Percentiles rank a stretch among this genome's conserved stretches.
phyloP scores from a whole-genome alignment of 2,888 invertebrate genomes.

The Scaptomyza polygonia region DNA sequence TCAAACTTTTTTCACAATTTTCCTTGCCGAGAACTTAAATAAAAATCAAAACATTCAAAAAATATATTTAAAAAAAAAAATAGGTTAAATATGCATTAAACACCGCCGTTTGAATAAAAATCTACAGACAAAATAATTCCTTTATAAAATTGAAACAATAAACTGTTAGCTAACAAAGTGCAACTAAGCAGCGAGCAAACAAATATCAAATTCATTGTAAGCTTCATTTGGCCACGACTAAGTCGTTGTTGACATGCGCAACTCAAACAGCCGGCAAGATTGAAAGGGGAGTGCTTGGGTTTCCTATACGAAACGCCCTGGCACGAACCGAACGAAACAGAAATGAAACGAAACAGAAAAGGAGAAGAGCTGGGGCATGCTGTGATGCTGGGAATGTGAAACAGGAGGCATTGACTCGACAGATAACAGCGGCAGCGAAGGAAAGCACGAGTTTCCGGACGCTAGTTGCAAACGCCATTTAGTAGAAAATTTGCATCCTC shows the following conservation, averaged over 20 bases:
- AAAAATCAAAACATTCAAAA: too few species aligned
- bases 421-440: conserved; percentile 26
- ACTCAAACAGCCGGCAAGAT: conserved; percentile 25
- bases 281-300: conserved; percentile 6
- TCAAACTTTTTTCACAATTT: too few species aligned
- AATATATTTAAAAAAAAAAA: too few species aligned
- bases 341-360: conserved; percentile 8
- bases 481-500: conserved; percentile 76
- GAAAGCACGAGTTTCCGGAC: conserved; percentile 46
- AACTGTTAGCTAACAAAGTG: conserved; percentile 27
- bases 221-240: conserved; percentile 13
- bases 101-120: background rate
- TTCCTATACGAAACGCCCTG: conserved; percentile 4
- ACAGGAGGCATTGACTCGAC: conserved; percentile 25
- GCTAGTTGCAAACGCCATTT: conserved; percentile 51
- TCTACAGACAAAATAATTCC: background rate
- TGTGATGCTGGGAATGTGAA: conserved; percentile 31
- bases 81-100: too few species aligned
- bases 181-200: conserved; percentile 31
- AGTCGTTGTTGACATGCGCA: conserved; percentile 53
- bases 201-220: conserved; percentile 22
- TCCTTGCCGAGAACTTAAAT: too few species aligned
- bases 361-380: conserved; percentile 7
- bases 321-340: conserved; percentile 8
- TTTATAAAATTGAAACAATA: conserved; percentile 13